Percentiles rank a stretch among this genome's conserved stretches.
These are phyloP conservation scores for Macquaria ambigua DNA, from an alignment of 2,113 vertebrate species.

Conservation along the genomic window DNA sequence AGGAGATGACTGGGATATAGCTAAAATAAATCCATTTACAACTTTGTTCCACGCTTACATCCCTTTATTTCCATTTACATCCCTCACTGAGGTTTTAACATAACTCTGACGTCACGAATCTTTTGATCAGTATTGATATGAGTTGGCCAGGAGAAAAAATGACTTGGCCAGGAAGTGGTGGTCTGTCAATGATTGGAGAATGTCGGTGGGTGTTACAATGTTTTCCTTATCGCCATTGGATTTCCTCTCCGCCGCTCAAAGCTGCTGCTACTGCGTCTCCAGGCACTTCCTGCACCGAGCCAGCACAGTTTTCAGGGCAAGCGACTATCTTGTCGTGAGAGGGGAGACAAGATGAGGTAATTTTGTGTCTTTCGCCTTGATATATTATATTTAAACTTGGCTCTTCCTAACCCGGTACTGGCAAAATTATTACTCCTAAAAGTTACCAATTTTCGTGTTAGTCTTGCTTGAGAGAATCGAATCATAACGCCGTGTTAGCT, in stretches of 20 bases:
- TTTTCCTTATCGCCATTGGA: conserved; percentile 80
- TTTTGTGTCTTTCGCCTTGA: neutral
- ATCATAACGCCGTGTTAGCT: conserved; percentile 33
- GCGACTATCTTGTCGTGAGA: conserved; percentile 54
- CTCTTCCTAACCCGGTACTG: neutral
- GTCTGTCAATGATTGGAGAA: conserved; percentile 74
- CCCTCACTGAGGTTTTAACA: neutral
- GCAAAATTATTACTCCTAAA: neutral
- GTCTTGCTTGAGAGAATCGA: neutral
- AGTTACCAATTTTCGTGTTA: neutral
- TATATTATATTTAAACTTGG: no score
- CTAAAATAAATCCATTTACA: neutral
- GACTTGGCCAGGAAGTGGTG: conserved; percentile 60
- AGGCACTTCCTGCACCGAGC: conserved; percentile 74
- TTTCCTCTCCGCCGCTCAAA: conserved; percentile 79
- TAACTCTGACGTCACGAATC: neutral
- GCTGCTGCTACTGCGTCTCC: conserved; percentile 62
- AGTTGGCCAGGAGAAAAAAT: conserved; percentile 21
- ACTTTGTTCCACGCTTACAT: no score
- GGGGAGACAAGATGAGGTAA: conserved; percentile 79
- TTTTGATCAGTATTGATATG: conserved; percentile 39
- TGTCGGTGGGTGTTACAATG: conserved; percentile 73
- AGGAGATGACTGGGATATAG: neutral
- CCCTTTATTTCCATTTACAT: neutral
- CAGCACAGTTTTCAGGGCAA: conserved; percentile 40